Percentiles rank a stretch among this genome's conserved stretches.
Evolutionary conservation across 2,888 invertebrate genomes (phyloP).

Genomic region (Merodon equestris): DNA sequence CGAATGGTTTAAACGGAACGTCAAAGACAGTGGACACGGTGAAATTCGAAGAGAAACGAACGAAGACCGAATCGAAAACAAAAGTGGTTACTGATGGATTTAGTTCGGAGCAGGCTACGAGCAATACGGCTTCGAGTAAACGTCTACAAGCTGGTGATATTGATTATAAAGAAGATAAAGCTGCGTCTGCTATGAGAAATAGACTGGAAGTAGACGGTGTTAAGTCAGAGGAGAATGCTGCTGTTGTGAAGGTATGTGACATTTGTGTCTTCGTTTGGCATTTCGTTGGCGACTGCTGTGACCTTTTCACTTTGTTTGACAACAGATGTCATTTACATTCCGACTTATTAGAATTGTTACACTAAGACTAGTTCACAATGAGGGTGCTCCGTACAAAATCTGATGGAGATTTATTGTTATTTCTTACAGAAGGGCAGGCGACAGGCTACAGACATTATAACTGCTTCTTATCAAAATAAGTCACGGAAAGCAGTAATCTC

Average conservation of each 20-base stretch:
- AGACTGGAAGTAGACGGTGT: conserved; percentile 91
- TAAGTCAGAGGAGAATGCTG: conserved; percentile 91
- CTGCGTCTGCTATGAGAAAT: conserved; percentile 88
- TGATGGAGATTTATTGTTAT: no score
- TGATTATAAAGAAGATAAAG: conserved; percentile 88
- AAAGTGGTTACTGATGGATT: conserved; percentile 90
- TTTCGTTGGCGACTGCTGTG: no score
- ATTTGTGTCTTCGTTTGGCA: no score
- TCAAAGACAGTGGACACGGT: conserved; percentile 82
- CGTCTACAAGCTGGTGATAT: conserved; percentile 89
- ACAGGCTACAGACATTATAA: no score
- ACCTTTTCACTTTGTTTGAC: no score
- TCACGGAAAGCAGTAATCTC: no score
- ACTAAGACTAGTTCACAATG: no score
- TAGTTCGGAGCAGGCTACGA: conserved; percentile 87
- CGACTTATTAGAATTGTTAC: no score
- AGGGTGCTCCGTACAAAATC: no score
- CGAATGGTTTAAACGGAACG: conserved; percentile 75
- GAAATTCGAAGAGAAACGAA: conserved; percentile 91
- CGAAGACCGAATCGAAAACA: conserved; percentile 87
- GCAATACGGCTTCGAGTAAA: conserved; percentile 85
- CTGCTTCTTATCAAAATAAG: neutral
- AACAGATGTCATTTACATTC: no score
- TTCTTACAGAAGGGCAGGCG: no score
- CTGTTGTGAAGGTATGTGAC: conserved; percentile 89